phyloP scores from a whole-genome alignment of 2,797 vertebrate species.

The Eulemur mongoz region DNA sequence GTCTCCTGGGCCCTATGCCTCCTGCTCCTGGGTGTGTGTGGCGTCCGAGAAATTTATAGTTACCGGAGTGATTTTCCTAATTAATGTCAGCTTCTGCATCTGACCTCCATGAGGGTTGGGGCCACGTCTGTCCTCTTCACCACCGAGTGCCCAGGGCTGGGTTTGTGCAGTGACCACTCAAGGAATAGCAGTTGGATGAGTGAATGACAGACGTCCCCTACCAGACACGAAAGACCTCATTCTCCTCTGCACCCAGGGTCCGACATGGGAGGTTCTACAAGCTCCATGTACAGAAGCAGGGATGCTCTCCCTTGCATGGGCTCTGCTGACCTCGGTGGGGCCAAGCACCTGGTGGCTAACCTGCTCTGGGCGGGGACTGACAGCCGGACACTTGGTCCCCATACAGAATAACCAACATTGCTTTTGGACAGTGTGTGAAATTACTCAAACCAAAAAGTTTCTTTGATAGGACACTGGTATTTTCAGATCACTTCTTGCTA shows the following conservation, averaged over 20 bases:
- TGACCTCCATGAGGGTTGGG: background rate
- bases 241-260: background rate
- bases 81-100: background rate
- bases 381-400: constrained; percentile 61
- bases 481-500: background rate
- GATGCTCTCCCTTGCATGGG: rapidly evolving
- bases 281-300: rapidly evolving
- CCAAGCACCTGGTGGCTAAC: rapidly evolving
- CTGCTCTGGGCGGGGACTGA: constrained; percentile 43
- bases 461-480: background rate
- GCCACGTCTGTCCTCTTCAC: background rate
- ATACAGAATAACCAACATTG: background rate
- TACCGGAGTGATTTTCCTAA: background rate
- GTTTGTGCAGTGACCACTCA: rapidly evolving
- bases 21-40: rapidly evolving
- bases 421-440: constrained; percentile 70
- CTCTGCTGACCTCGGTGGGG: background rate
- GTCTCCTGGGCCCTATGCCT: background rate
- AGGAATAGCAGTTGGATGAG: rapidly evolving
- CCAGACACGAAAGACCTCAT: rapidly evolving
- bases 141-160: rapidly evolving
- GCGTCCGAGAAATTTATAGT: rapidly evolving
- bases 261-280: rapidly evolving
- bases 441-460: background rate
- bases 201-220: rapidly evolving